Evolutionary conservation across 2,888 invertebrate species (phyloP).

Genomic region (Drosophila pseudotakahashii): DNA sequence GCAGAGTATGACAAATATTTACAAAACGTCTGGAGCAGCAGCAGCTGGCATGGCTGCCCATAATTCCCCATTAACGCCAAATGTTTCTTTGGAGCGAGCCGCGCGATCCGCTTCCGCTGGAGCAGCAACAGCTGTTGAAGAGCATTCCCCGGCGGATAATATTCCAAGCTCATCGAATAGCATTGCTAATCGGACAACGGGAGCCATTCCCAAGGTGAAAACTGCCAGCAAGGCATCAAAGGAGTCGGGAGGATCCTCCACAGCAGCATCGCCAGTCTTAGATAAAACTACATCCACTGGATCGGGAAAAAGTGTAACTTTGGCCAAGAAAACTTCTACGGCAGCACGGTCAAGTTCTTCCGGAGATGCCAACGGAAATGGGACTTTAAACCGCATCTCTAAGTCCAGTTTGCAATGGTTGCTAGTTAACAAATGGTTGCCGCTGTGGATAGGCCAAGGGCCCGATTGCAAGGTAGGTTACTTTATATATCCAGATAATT

Average conservation of each 20-base stretch:
- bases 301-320: constrained; percentile 56
- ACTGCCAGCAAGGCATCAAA: constrained; percentile 56
- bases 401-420: constrained; percentile 88
- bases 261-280: constrained; percentile 14
- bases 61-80: constrained; percentile 60
- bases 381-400: constrained; percentile 85
- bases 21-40: constrained; percentile 71
- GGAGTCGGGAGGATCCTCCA: constrained; percentile 47
- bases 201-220: constrained; percentile 82
- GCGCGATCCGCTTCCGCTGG: constrained; percentile 78
- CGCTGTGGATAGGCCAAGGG: constrained; percentile 87
- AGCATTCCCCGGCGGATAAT: constrained; percentile 40
- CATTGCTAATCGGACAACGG: constrained; percentile 60
- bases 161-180: constrained; percentile 25
- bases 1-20: constrained; percentile 84
- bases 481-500: no score
- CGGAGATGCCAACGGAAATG: constrained; percentile 71
- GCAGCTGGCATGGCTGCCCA: constrained; percentile 49
- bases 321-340: constrained; percentile 67
- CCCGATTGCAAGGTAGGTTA: constrained; percentile 84
- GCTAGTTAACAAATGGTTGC: constrained; percentile 88
- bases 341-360: constrained; percentile 57
- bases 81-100: constrained; percentile 78
- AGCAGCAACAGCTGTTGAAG: constrained; percentile 51
- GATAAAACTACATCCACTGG: constrained; percentile 20